Evolutionary conservation across 2,797 vertebrate species (phyloP).

Genomic region (Semaprochilodus insignis): DNA sequence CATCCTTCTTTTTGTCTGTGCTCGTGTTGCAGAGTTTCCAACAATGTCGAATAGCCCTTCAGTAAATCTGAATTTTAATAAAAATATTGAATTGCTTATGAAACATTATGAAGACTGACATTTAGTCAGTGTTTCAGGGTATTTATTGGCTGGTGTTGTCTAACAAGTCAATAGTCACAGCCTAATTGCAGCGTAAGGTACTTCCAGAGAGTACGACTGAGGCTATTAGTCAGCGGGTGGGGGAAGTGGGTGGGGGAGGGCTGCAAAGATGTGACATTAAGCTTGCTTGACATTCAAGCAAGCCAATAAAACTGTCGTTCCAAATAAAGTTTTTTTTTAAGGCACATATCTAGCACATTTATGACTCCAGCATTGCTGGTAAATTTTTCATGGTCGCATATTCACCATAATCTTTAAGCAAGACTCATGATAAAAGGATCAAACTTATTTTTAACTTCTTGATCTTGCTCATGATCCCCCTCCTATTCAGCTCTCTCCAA

Average conservation of each 20-base stretch:
- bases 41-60: too few relatives aligned
- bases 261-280: constrained; percentile 2
- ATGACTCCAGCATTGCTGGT: too few relatives aligned
- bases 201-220: constrained; percentile 8
- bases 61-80: too few relatives aligned
- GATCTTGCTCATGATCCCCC: too few relatives aligned
- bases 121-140: constrained; percentile 30
- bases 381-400: too few relatives aligned
- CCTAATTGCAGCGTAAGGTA: constrained; percentile 17
- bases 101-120: constrained; percentile 37
- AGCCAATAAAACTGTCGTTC: constrained; percentile 19
- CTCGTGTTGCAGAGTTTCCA: too few relatives aligned
- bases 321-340: constrained; percentile 12
- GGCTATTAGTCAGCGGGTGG: neutral
- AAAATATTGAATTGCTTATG: neutral
- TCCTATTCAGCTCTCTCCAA: too few relatives aligned
- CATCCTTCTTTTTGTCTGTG: too few relatives aligned
- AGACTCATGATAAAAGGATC: too few relatives aligned
- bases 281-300: constrained; percentile 47
- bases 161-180: constrained; percentile 27
- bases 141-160: constrained; percentile 1
- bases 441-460: too few relatives aligned
- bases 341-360: neutral
- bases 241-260: constrained; percentile 1
- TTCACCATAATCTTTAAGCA: too few relatives aligned